Percentiles rank a stretch among this genome's conserved stretches.
Evolutionary conservation across 2,113 vertebrate genomes (phyloP).

Genomic region (Alectura lathami): DNA sequence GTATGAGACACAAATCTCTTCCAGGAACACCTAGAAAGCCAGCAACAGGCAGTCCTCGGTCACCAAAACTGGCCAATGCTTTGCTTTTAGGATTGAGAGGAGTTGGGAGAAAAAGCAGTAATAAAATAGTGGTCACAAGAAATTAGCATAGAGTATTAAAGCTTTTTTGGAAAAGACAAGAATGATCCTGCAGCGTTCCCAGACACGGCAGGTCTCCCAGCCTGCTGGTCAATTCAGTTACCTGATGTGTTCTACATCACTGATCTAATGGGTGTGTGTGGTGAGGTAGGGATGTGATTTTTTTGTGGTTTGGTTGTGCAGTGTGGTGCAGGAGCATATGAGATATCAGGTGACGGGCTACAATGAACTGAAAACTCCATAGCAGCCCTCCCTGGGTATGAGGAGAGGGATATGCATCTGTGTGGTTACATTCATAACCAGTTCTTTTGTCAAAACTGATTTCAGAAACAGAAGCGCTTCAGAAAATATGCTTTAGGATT

Average conservation of each 20-base stretch:
- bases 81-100: background rate
- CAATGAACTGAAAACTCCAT: fast-evolving
- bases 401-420: background rate
- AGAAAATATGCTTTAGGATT: background rate
- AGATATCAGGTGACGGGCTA: background rate
- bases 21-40: slow-evolving; percentile 41
- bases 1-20: slow-evolving; percentile 64
- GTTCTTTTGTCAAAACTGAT: background rate
- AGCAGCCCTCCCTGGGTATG: background rate
- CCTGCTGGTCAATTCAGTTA: fast-evolving
- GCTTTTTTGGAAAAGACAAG: background rate
- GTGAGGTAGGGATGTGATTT: too few relatives aligned
- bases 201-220: background rate
- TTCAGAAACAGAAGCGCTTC: background rate
- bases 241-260: background rate
- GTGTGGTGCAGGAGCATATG: fast-evolving
- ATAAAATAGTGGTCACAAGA: background rate
- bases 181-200: fast-evolving
- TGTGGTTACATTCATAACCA: background rate
- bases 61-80: background rate
- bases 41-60: background rate
- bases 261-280: background rate
- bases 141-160: background rate
- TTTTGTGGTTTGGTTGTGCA: background rate
- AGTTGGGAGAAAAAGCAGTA: background rate